Evolutionary conservation across 2,888 invertebrate genomes (phyloP), one percentile per base, ranked within the genome.

Genomic region (Laspeyria flexula): DNA sequence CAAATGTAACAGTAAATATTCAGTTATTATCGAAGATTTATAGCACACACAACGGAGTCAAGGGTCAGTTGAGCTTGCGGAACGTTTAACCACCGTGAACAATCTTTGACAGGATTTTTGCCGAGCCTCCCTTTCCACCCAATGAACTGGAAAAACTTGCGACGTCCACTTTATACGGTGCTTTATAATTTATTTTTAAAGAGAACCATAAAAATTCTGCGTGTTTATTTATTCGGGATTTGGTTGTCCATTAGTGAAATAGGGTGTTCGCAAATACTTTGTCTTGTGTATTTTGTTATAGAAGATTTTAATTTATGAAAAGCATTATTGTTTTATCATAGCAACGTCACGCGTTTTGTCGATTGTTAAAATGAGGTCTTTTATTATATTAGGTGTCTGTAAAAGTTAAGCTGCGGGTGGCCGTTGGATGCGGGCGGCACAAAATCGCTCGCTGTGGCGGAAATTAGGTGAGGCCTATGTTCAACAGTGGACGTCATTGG

Each of bases 101-200:
- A 60, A 80, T 73, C 72, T 81, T 75, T 79, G 75, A 74, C 74
- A 56, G 66, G 75, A 75, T 71, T 77, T 79, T 74, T 73, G 65
- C 69, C 47, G 61, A 54, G 35, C 13, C 42, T 42, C 46, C 42
- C 42, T 60, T 56, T 43, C 71, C 27, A 48, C 11, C 54, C 80
- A 75, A 7, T 78, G 80, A 41, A 34, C 60, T 41, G 75, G 74
- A 81, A 77, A 73, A 55, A 53, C 47, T 64, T 51, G 43, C 18
- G 37, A 29, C 49, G 38, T 54, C 43, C 54, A 58, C 41, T 57
- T 43, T 48, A 40, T 47, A 35, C 29, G 15, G 30, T 35, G 16
- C 45, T 65, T 50, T 48, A 57, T 23, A 37, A 7, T 33, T 49
- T 65, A 46, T 47, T 39, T 23, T 52, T 6, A 27, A 40, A 40